Percentiles rank a stretch among this genome's conserved stretches.
Evolutionary conservation across 2,113 vertebrate species (phyloP).

Genomic region (Microtus ochrogaster): DNA sequence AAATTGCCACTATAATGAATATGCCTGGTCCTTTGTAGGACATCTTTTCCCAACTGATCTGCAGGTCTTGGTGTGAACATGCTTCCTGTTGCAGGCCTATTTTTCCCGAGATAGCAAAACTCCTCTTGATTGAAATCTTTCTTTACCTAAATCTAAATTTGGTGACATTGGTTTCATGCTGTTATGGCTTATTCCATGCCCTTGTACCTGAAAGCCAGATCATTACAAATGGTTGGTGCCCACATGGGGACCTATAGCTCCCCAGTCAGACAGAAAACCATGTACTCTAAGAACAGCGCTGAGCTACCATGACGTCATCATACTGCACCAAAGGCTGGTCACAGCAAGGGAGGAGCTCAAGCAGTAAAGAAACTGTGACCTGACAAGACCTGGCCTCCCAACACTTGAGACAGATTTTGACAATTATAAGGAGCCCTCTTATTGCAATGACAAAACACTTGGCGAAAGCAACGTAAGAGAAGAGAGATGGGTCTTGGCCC

Average conservation of each 20-base stretch:
- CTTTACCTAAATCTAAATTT: neutral
- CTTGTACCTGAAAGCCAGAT: neutral
- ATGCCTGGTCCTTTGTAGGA: neutral
- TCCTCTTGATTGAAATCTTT: neutral
- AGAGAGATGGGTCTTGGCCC: neutral
- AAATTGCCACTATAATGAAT: neutral
- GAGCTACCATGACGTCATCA: neutral
- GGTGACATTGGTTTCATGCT: neutral
- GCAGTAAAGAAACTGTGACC: neutral
- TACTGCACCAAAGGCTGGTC: neutral
- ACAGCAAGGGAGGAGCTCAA: no score
- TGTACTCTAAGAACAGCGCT: no score
- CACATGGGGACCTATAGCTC: neutral
- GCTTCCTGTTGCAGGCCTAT: neutral
- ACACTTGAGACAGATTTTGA: neutral
- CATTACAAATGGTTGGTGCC: neutral
- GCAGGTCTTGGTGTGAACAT: neutral
- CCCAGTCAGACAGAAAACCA: neutral
- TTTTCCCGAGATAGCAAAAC: neutral
- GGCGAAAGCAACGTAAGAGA: neutral
- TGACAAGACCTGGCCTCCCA: neutral
- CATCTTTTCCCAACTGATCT: neutral
- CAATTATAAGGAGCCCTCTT: neutral
- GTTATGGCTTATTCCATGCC: neutral
- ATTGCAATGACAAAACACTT: neutral